Percentiles rank a stretch among this genome's conserved stretches.
phyloP scores from a whole-genome alignment of 2,888 invertebrate species.

The Dryobotodes eremita region DNA sequence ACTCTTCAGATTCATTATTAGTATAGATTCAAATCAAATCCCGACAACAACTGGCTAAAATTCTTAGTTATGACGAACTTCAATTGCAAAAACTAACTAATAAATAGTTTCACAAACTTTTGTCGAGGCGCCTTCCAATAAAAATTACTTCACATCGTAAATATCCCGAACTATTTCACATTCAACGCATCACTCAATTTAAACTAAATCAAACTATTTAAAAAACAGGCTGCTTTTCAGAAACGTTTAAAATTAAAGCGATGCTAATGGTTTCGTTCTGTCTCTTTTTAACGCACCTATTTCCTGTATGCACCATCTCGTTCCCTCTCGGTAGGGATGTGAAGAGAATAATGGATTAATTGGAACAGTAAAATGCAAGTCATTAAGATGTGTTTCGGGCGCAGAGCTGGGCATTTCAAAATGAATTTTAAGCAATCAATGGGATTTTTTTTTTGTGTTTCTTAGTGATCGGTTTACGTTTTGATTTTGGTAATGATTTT shows the following conservation, averaged over 20 bases:
- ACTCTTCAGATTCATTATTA: too few relatives aligned
- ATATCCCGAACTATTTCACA: constrained; percentile 59
- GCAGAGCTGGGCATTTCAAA: constrained; percentile 60
- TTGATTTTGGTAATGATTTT: constrained; percentile 15
- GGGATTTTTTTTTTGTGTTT: constrained; percentile 31
- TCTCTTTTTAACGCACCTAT: constrained; percentile 59
- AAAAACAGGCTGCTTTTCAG: constrained; percentile 70
- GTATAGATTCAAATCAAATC: background rate
- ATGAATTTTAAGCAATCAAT: constrained; percentile 58
- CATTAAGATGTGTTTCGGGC: constrained; percentile 69
- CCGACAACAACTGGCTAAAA: background rate
- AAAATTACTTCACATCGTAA: constrained; percentile 39
- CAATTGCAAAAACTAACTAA: background rate
- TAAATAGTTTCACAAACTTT: background rate
- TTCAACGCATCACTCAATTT: constrained; percentile 74
- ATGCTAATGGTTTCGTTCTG: constrained; percentile 64
- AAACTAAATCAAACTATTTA: constrained; percentile 71
- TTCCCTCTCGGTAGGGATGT: constrained; percentile 65
- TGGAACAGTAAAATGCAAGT: constrained; percentile 71
- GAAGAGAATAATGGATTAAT: constrained; percentile 73
- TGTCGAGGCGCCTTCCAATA: constrained; percentile 7
- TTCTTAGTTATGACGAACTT: background rate
- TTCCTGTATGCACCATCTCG: constrained; percentile 53
- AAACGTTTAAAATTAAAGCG: constrained; percentile 69
- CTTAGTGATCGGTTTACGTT: constrained; percentile 21